Base-by-base conservation (phyloP, 2,113 vertebrate species). In the Notechis scutatus region DNA sequence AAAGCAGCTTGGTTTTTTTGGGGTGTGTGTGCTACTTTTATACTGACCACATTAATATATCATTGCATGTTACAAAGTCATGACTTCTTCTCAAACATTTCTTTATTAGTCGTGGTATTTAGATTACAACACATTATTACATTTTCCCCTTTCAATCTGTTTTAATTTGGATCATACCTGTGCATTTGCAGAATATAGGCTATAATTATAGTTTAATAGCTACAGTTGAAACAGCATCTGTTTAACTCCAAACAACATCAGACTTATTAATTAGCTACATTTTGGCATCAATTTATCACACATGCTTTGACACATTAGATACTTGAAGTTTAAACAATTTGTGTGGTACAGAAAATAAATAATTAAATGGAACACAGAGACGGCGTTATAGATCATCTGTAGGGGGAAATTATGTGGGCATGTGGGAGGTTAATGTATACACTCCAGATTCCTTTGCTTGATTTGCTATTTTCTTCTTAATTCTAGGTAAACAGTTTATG, bases 391-490 rank as follows among this genome's bases (percentile, higher is more conserved):
- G 94, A 97, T 98, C 97, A 97, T 97, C 95, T 94, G 95, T 92
- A 93, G 94, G 96, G 96, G 96, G 96, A 95, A 97, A 97, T 97
- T 96, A 97, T 96, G 95, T 96, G 97, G 97, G 94, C 96, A 91
- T 96, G 96, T 97, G 96, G 96, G 96, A 97, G 97, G 97, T 97
- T 97, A 97, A 97, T 97, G 96, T 95, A 95, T 94, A 95, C 95
- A 95, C 95, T 97, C 95, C 95, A 96, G 96, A 96, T 97, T 96
- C 93, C 96, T 97, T 96, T 95, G 96, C 96, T 96, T 97, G 97
- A 97, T 97, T 97, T 97, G 96, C 97, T 97, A 94, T 97, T 97
- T 98, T 97, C 97, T 97, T 97, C 96, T 94, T 97, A 97, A 97
- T 95, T 97, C 96, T 97, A 94, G 97, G 97, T 97, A 97, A 98